A percentile compares a stretch with the other conserved stretches of the same genome.
Evolutionary conservation across 2,113 vertebrate genomes (phyloP).

Genomic region (Oreochromis tanganicae): DNA sequence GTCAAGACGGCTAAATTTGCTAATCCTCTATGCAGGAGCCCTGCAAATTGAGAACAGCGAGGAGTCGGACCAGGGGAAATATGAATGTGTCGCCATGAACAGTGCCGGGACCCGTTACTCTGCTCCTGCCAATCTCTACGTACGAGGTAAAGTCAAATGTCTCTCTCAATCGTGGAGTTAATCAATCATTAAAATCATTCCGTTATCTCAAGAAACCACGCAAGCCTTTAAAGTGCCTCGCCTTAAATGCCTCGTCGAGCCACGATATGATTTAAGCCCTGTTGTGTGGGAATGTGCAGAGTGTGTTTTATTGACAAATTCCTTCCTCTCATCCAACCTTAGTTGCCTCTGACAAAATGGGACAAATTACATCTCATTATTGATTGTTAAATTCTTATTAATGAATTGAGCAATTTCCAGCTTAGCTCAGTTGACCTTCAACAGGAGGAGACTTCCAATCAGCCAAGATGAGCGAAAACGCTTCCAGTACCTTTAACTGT

Average conservation of each 20-base stretch:
- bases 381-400: not conserved
- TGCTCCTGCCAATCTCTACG: constrained; percentile 92
- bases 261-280: not conserved
- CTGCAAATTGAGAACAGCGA: constrained; percentile 96
- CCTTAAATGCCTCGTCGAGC: not conserved
- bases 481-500: not conserved
- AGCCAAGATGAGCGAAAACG: not conserved
- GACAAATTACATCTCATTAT: not conserved
- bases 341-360: not conserved
- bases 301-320: not conserved
- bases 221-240: not conserved
- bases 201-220: not conserved
- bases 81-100: constrained; percentile 94
- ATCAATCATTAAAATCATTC: not conserved
- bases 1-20: constrained; percentile 38
- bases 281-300: not conserved
- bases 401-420: not conserved
- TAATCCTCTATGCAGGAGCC: constrained; percentile 79
- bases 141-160: constrained; percentile 83
- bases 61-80: constrained; percentile 96
- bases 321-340: not conserved
- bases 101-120: constrained; percentile 93
- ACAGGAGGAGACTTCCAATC: not conserved
- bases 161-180: not conserved
- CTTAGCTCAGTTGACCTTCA: not conserved